Evolutionary conservation across 2,888 invertebrate species (phyloP), one percentile per base, ranked within the genome.

Genomic region (Drosophila yooni): DNA sequence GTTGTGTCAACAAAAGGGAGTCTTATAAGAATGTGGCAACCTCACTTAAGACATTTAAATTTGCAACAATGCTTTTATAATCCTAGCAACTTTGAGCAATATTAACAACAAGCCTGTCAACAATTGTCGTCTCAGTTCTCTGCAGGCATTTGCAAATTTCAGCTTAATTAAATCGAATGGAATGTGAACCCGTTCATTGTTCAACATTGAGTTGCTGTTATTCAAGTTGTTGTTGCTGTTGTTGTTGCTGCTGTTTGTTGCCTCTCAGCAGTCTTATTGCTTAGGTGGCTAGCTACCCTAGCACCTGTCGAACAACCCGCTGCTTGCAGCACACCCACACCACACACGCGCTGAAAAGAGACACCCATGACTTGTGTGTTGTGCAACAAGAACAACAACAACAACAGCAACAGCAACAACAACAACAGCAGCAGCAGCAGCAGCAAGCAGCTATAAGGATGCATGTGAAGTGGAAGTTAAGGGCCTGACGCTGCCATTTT

Each of bases 101-200:
- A 48, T 25, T 8, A 25, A 18, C 8, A 7, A 29, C 21, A 46
- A 59, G 54, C 40, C 48, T 40, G 53, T 33, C 40, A 40, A 31
- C 75, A 69, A 58, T 63, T 59, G 25, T n/a, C 31, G 25, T n/a
- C 31, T 27, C 57, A 48, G 53, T 68, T 64, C 68, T 59, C 50
- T 74, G 53, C 56, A 57, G 29, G 27, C 67, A 77, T 74, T 74
- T 69, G 51, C 61, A 27, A 43, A 54, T 46, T 63, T 77, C 58
- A 61, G 83, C 70, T 83, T 88, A 82, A 88, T 85, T 85, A 78
- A 88, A 81, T 81, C 56, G 73, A 83, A 88, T 81, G 83, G 83
- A 83, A 83, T 83, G 72, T 72, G 74, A 83, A 72, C 75, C 83
- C 67, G 76, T 68, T 71, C 71, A 78, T 81, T 83, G 79, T 77